Base-by-base conservation (phyloP, 2,797 vertebrate genomes). In the Diglossa cyanea region DNA sequence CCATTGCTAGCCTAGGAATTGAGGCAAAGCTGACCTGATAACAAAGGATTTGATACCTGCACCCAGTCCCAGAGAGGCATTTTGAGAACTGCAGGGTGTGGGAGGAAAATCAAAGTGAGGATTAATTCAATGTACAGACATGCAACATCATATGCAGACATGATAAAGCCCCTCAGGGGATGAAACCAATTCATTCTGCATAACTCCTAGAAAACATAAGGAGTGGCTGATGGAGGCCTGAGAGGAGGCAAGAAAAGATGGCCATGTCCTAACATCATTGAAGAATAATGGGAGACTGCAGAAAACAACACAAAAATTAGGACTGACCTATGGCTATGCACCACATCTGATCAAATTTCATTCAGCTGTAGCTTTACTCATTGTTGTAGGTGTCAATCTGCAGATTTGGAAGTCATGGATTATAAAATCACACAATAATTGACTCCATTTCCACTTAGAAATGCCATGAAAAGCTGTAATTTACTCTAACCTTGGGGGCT, bases 231-330 rank as follows among this genome's bases (percentile, higher is more conserved):
- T n/a, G 18, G 51, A 61, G 13, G 28, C 24, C 31, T 44, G 31
- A 86, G 13, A 86, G 18, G 50, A 72, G 17, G 30, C 13, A 39
- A 86, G 35, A 72, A 65, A 78, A 89, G 10, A 40, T 7, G 9
- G 9, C 4, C 21, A 3, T 15, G 11, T 63, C 45, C 62, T 71
- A 51, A 55, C 3, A 60, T 15, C 39, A n/a, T 8, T 1, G 0
- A 71, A 71, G 12, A 53, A 35, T 17, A 77, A 47, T 5, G 9
- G 17, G 48, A 72, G 7, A 24, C 44, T 73, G 33, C 57, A 74
- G 60, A 47, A 88, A 80, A 60, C 33, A 75, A 2, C 26, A 39
- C 26, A 58, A 72, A 30, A 42, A 65, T 61, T 72, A 57, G 37
- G 18, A 72, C n/a, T 80, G 48, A 11, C 17, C 17, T 53, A 13